Base-by-base conservation (phyloP, 2,797 vertebrate species). In the Geotrypetes seraphini region DNA sequence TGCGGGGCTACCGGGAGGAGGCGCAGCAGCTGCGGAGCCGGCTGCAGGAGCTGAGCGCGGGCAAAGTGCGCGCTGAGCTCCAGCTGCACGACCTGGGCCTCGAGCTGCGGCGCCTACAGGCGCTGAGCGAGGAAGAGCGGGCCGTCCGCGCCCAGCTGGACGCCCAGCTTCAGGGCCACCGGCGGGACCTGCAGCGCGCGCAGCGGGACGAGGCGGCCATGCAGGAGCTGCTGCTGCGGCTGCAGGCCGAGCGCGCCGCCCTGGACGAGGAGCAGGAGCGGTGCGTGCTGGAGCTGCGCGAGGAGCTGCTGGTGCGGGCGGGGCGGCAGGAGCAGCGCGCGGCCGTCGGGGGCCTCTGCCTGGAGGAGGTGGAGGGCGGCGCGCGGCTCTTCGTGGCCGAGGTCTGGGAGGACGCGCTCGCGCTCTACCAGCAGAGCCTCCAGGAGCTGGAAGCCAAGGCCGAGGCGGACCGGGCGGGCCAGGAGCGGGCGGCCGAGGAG, bases 381-480 rank as follows among this genome's bases (percentile, higher is more conserved):
- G 81, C 86, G 25, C 69, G 72, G 12, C 71, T 79, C 29, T 48
- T n/a, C n/a, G n/a, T 92, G 31, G 75, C 81, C 27, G 83, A 93
- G 20, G 79, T 75, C 27, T 91, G 92, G 79, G 71, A 57, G 6
- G 84, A 87, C 33, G 85, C 80, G 1, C 74, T 86, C 23, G 79
- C 83, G 15, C 71, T 85, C 65, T 93, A 91, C 67, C 87, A 88
- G 43, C 65, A 63, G 42, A 83, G 86, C 50, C 76, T 95, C 36
- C 82, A 83, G 4, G 74, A 76, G 33, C 80, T 96, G 67, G 90
- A 94, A 59, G 74, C 68, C 36, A 63, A 75, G 1, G 71, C 88
- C 6, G 73, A 54, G 57, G 70, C 48, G 5, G 86, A 81, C 57
- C 76, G 78, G 47, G 75, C 67, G 25, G 62, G 41, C 30, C 50